Evolutionary conservation across 2,797 vertebrate genomes (phyloP), one percentile per base, ranked within the genome.

Genomic region (Notoglanidium macrostoma): DNA sequence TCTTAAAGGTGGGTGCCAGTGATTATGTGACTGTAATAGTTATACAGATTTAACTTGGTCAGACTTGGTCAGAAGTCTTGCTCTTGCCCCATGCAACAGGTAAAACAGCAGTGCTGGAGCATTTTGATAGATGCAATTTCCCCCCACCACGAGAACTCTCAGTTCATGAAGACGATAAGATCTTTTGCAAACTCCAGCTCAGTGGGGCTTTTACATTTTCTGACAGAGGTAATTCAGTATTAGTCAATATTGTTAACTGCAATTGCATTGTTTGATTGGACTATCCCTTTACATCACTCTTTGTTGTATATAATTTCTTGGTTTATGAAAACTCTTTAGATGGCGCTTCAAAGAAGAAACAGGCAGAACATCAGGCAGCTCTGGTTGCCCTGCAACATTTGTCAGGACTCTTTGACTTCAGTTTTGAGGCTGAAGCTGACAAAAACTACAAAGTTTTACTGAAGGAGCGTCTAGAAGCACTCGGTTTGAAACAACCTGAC

Each of bases 351-450:
- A 92, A 84, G 81, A 93, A 89, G 70, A 92, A 54, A 73, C 86
- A 61, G 49, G 92, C 92, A n/a, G 87, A 93, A 54, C 91, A 93
- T 0, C 90, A 90, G 84, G 92, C 90, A 65, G 93, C 93, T 83
- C 90, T 90, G 87, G 70, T 85, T 15, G 92, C 91, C 51, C 83
- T 93, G 23, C 44, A 86, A n/a, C 40, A 83, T 44, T 84, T 93
- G 74, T 76, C 89, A 46, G 77, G 51, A 35, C 46, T 93, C 79
- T 82, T 93, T 8, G 85, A 83, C 19, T 74, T 32, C n/a, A 84
- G 32, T 19, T 44, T 76, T 54, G 8, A 21, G 35, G 51, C 23
- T 6, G 80, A 76, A 3, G 4, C 61, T 32, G 85, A 46, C 49
- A 87, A 85, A 44, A 93, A 93, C 86, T 92, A 89, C 72, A 90